These are phyloP conservation scores for Drosophila leonis DNA, from an alignment of 2,888 invertebrate species.

Conservation along the genomic window DNA sequence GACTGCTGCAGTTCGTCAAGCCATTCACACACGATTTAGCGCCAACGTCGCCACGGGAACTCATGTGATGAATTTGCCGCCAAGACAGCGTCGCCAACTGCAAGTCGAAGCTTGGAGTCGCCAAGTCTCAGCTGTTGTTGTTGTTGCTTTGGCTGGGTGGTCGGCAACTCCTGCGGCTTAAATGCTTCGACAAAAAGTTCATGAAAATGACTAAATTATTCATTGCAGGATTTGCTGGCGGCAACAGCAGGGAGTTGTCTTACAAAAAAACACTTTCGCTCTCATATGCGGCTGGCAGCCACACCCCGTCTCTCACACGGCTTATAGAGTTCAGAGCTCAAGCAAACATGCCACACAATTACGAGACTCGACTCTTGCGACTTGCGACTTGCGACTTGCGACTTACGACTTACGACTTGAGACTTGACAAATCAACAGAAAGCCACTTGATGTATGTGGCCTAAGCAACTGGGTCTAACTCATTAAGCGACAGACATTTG, in stretches of 20 bases:
- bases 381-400: conserved; percentile 26
- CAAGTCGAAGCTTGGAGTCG: conserved; percentile 13
- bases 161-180: conserved; percentile 79
- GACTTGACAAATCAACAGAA: conserved; percentile 62
- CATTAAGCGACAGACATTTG: conserved; percentile 45
- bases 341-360: conserved; percentile 68
- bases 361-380: background rate
- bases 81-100: conserved; percentile 62
- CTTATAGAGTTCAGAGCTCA: conserved; percentile 57
- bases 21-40: conserved; percentile 78
- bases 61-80: conserved; percentile 80
- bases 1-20: conserved; percentile 73
- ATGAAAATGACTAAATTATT: conserved; percentile 78
- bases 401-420: conserved; percentile 18
- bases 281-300: conserved; percentile 38
- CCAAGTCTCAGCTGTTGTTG: conserved; percentile 15
- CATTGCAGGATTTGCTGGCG: conserved; percentile 74
- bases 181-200: conserved; percentile 68
- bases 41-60: conserved; percentile 65
- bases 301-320: conserved; percentile 40
- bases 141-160: conserved; percentile 60
- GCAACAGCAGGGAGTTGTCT: conserved; percentile 22
- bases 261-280: conserved; percentile 73
- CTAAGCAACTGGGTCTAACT: conserved; percentile 29
- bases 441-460: conserved; percentile 44